phyloP scores from a whole-genome alignment of 2,888 invertebrate genomes.

The Drosophila putrida region DNA sequence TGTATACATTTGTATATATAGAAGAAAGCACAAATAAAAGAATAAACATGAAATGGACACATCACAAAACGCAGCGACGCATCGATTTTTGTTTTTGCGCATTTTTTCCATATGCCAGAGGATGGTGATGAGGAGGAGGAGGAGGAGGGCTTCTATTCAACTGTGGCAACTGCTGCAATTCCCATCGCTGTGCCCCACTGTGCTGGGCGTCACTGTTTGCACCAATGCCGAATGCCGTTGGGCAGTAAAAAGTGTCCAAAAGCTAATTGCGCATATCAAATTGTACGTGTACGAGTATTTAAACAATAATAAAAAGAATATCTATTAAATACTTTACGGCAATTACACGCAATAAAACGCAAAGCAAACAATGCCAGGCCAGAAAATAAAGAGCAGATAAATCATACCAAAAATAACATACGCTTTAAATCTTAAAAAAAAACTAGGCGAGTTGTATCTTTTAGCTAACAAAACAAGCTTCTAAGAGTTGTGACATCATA shows the following conservation, averaged over 20 bases:
- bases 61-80: conserved; percentile 55
- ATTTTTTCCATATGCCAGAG: conserved; percentile 8
- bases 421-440: conserved; percentile 1
- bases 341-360: conserved; percentile 64
- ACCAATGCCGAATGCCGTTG: conserved; percentile 1
- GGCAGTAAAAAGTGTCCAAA: conserved; percentile 54
- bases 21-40: neutral
- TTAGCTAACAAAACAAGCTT: neutral
- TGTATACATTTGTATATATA: conserved; percentile 2
- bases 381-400: conserved; percentile 1
- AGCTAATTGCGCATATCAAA: conserved; percentile 59
- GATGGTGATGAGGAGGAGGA: neutral
- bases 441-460: neutral
- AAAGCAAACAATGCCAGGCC: conserved; percentile 11
- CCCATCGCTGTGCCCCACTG: conserved; percentile 31
- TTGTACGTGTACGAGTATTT: conserved; percentile 36
- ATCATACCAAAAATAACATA: conserved; percentile 14
- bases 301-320: conserved; percentile 52
- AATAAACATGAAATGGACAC: conserved; percentile 51
- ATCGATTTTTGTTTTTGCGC: conserved; percentile 51
- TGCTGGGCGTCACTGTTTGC: conserved; percentile 4
- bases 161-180: conserved; percentile 46
- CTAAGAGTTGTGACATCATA: too few species aligned
- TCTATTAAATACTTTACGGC: conserved; percentile 50
- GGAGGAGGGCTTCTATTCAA: conserved; percentile 2